Conservation (phyloP, 2,888 invertebrate species). For the Hyppa rectilinea region DNA sequence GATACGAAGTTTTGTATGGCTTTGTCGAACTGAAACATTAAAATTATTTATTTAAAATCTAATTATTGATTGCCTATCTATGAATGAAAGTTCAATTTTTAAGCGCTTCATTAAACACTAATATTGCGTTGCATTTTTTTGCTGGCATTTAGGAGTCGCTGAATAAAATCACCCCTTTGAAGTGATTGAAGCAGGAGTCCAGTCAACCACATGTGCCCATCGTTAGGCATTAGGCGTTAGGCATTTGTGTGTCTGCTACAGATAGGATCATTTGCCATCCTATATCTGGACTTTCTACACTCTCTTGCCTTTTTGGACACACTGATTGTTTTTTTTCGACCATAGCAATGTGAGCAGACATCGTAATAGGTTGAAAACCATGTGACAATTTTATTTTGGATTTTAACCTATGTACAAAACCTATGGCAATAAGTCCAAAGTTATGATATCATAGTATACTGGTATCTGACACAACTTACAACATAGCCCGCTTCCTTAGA, state of each 20-base stretch:
- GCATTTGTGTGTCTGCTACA: too few relatives aligned
- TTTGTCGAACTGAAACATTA: conserved; percentile 93
- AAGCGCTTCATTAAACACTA: not conserved
- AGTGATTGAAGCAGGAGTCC: not conserved
- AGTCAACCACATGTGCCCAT: not conserved
- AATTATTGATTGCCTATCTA: not conserved
- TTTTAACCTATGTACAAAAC: too few relatives aligned
- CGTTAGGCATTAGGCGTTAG: too few relatives aligned
- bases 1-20: conserved; percentile 93
- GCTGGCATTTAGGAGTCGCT: not conserved
- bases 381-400: not conserved
- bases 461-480: conserved; percentile 86
- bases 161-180: not conserved
- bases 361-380: not conserved
- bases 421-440: too few relatives aligned
- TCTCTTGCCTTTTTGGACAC: not conserved
- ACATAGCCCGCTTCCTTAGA: conserved; percentile 92
- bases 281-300: not conserved
- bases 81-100: not conserved
- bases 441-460: not conserved
- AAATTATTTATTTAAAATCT: not conserved
- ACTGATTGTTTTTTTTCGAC: not conserved
- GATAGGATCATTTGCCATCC: too few relatives aligned
- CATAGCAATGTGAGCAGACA: not conserved
- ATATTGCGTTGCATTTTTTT: not conserved